Base-by-base conservation (phyloP, 2,113 vertebrate genomes). In the Myanophis thanlyinensis region DNA sequence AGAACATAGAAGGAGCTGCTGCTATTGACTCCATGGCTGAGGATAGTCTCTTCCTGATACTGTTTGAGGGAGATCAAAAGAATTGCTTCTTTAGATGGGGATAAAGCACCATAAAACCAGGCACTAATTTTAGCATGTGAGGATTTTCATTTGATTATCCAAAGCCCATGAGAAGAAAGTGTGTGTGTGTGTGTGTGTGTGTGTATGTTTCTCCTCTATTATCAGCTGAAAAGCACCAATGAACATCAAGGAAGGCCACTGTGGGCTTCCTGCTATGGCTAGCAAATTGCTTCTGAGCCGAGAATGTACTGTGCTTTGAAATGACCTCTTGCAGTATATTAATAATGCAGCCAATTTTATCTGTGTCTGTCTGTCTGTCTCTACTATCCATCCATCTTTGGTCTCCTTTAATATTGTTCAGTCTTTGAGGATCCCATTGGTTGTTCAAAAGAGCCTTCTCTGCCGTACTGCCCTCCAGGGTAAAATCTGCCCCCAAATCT, bases 1-100 rank as follows among this genome's bases (percentile, higher is more conserved):
- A 99, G 96, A 40, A 99, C 97, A 35, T 99, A 99, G 96, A 98
- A 99, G 54, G 98, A 97, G 73, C 96, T 97, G 47, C 48, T 96
- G 1, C 97, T 95, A 90, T 99, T 96, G 86, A 99, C 98, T 0
- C 99, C 98, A 0, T 93, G 90, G 44, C 94, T 97, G 95, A 99
- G 96, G 94, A 98, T 96, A 0, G 98, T 97, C 1, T 95, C 7
- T 94, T 96, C 59, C 95, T 94, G 97, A 88, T 96, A 91, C 98
- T 95, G 67, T 93, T 40, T 12, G 2, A n/a, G 5, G 51, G 12
- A 93, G 15, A 94, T 7, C 2, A 52, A 9, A 27, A 85, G 10
- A 22, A 20, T 0, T 0, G 18, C 44, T n/a, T 80, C 67, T 53
- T 89, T 40, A n/a, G 12, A 62, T 40, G n/a, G 20, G 48, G 25